These are phyloP conservation scores for Phasia obesa DNA, from an alignment of 2,888 invertebrate genomes.

Conservation along the genomic window DNA sequence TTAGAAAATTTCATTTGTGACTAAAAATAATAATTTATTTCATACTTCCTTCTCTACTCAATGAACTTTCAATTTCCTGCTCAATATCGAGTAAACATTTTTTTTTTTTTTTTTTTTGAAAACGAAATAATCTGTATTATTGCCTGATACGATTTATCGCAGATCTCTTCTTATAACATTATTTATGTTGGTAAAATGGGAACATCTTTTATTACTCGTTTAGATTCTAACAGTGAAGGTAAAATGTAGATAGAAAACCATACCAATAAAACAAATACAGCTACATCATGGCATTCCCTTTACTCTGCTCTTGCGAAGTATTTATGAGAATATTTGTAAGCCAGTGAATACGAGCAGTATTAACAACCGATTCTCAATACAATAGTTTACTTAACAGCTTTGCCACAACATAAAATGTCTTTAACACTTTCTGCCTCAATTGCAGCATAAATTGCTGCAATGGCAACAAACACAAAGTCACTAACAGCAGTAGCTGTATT, in stretches of 20 bases:
- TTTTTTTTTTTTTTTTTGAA: no score
- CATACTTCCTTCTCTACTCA: not conserved
- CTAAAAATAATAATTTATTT: slow-evolving; percentile 33
- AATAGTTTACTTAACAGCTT: slow-evolving; percentile 59
- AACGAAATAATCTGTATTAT: slow-evolving; percentile 38
- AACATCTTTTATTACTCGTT: slow-evolving; percentile 11
- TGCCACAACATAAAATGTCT: slow-evolving; percentile 65
- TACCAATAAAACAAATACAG: slow-evolving; percentile 34
- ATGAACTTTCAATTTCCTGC: slow-evolving; percentile 51
- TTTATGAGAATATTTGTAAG: slow-evolving; percentile 2
- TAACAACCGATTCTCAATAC: slow-evolving; percentile 52
- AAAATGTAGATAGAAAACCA: not conserved
- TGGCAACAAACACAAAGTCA: slow-evolving; percentile 5
- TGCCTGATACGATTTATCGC: slow-evolving; percentile 50
- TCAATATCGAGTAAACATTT: slow-evolving; percentile 15
- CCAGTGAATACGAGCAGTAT: slow-evolving; percentile 23
- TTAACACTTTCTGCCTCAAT: slow-evolving; percentile 56
- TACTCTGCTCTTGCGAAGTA: not conserved
- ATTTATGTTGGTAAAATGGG: slow-evolving; percentile 46
- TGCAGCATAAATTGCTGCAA: slow-evolving; percentile 6
- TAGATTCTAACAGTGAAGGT: not conserved
- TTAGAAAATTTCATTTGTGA: slow-evolving; percentile 30
- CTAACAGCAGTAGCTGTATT: slow-evolving; percentile 27
- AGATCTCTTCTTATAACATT: slow-evolving; percentile 56
- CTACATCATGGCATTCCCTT: slow-evolving; percentile 15